These are phyloP conservation scores for Lymantria dispar DNA, from an alignment of 2,888 invertebrate genomes.

Conservation along the genomic window DNA sequence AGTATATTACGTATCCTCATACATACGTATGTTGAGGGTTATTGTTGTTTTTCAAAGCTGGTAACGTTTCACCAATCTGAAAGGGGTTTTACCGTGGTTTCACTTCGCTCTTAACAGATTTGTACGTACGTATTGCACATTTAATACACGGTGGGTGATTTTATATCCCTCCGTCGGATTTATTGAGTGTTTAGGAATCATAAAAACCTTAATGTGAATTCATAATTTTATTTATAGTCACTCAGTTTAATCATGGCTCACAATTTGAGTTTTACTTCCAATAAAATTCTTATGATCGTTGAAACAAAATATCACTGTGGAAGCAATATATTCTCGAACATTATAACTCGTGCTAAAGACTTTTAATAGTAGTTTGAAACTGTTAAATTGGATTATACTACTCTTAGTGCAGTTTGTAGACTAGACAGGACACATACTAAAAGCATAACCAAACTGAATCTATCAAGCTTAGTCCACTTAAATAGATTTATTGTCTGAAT, in stretches of 20 bases:
- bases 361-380: background rate
- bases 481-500: background rate
- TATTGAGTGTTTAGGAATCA: slow-evolving; percentile 72
- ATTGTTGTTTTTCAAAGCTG: slow-evolving; percentile 79
- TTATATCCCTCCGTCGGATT: slow-evolving; percentile 62
- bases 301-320: background rate
- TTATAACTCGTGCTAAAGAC: background rate
- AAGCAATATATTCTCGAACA: background rate
- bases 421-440: slow-evolving; percentile 18
- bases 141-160: slow-evolving; percentile 48
- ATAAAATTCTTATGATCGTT: slow-evolving; percentile 2
- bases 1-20: slow-evolving; percentile 75
- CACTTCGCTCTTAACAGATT: slow-evolving; percentile 60
- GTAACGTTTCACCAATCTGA: slow-evolving; percentile 55
- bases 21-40: slow-evolving; percentile 67
- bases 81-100: slow-evolving; percentile 57
- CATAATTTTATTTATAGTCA: slow-evolving; percentile 9
- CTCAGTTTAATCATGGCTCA: slow-evolving; percentile 38
- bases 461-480: background rate
- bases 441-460: background rate
- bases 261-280: slow-evolving; percentile 32
- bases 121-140: slow-evolving; percentile 52
- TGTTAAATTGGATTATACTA: slow-evolving; percentile 18
- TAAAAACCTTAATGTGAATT: slow-evolving; percentile 69
- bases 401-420: slow-evolving; percentile 3